Base-by-base conservation (phyloP, 2,888 invertebrate species). In the Caenorhabditis japonica region DNA sequence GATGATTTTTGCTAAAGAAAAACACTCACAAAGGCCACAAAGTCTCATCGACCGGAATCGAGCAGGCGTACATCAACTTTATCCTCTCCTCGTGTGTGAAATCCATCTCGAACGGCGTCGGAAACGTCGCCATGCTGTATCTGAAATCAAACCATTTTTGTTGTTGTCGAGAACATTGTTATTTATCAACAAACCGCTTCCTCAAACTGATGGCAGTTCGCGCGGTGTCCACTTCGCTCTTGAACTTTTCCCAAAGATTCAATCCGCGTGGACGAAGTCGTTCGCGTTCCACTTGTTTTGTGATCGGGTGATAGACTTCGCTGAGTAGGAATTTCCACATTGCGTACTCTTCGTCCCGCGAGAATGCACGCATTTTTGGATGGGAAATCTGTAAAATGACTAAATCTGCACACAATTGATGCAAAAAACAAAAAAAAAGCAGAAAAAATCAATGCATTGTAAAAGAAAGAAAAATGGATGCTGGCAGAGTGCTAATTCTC, bases 241-340 rank as follows among this genome's bases (percentile, higher is more conserved):
- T 41, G 43, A 7, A 56, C 13, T 56, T 56, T 15, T 56, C 56
- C 56, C 56, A 56, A 34, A 56, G 7, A 10, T 23, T 23, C 23
- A 56, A 30, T 34, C 56, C 56, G 34, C 34, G 43, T 25, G 44
- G 33, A 21, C 21, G 17, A 2, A 56, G 7, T 8, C 56, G 13
- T 23, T 56, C 44, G 19, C 30, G 25, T 15, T 56, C 56, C 5
- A 56, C 23, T 1, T 33, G n/a, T 34, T 44, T 44, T n/a, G 43
- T 44, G 12, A 44, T 2, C 8, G 56, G 56, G 34, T 56, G 15
- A 1, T 12, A 15, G 15, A 44, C 43, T 44, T 56, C 56, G 33
- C 34, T 34, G 5, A 56, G 56, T 12, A 56, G 19, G 23, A 56
- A 56, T 2, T 23, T 13, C 56, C 56, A 56, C 56, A 56, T 56